Percentiles rank a stretch among this genome's conserved stretches.
These are phyloP conservation scores for Drosophila melanosoma DNA, from an alignment of 2,888 invertebrate genomes.

Conservation along the genomic window DNA sequence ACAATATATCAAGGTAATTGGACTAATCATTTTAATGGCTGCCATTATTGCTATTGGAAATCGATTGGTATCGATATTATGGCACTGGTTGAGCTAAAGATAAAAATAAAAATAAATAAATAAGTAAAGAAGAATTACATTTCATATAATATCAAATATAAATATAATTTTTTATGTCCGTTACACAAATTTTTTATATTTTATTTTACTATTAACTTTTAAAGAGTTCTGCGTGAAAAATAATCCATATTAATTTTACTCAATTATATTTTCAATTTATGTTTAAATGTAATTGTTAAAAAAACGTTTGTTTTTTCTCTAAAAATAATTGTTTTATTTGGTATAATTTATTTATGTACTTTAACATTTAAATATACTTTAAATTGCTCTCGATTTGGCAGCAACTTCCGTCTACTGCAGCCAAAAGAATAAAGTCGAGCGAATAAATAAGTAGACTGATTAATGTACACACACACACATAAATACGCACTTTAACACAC, in stretches of 20 bases:
- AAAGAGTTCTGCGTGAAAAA: not conserved
- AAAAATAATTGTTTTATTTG: not conserved
- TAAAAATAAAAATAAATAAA: not conserved
- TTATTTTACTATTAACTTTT: not conserved
- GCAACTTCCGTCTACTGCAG: not conserved
- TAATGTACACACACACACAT: constrained; percentile 50
- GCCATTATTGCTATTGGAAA: not conserved
- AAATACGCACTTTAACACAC: constrained; percentile 19
- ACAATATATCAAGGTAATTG: too few relatives aligned
- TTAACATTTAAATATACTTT: not conserved
- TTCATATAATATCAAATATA: too few relatives aligned
- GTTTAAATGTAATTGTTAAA: not conserved
- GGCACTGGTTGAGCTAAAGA: not conserved
- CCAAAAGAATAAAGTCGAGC: constrained; percentile 46
- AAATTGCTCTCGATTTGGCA: constrained; percentile 7
- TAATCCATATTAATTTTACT: not conserved
- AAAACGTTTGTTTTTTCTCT: not conserved
- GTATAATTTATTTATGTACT: not conserved
- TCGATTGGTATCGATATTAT: not conserved
- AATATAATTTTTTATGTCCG: too few relatives aligned
- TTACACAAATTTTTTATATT: too few relatives aligned
- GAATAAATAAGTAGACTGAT: constrained; percentile 66
- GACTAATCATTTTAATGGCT: not conserved
- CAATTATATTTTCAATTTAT: not conserved
- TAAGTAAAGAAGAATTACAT: too few relatives aligned